Conservation (phyloP, 2,888 invertebrate genomes). For the Diarsia brunnea region DNA sequence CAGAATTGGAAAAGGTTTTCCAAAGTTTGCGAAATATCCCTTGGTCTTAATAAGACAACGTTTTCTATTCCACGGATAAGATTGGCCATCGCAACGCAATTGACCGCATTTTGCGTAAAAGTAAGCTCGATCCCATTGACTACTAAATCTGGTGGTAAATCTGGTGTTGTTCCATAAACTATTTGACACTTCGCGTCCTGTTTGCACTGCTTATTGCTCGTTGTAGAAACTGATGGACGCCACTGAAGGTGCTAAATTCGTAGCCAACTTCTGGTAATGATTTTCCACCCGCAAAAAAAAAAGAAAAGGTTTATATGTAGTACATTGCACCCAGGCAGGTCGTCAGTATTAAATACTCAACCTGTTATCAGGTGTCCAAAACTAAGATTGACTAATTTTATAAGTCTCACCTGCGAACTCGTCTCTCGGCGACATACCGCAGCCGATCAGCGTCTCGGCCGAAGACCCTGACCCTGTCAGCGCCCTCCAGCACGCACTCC, state of each 20-base stretch:
- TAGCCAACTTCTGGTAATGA: too few relatives aligned
- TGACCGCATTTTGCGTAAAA: background rate
- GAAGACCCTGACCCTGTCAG: slow-evolving; percentile 95
- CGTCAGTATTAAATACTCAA: too few relatives aligned
- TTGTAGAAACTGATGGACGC: background rate
- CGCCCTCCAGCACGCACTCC: slow-evolving; percentile 94
- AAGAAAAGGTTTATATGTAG: too few relatives aligned
- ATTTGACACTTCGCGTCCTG: background rate
- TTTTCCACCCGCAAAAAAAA: too few relatives aligned
- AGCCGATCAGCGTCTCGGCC: slow-evolving; percentile 92
- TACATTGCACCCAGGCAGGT: too few relatives aligned
- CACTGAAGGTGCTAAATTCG: background rate
- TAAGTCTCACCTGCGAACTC: slow-evolving; percentile 80
- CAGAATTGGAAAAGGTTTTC: background rate
- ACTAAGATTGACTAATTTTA: background rate
- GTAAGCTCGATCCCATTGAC: background rate
- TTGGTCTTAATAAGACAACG: too few relatives aligned
- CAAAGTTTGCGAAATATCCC: background rate
- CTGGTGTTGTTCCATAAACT: background rate
- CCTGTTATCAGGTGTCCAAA: background rate
- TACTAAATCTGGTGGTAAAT: too few relatives aligned
- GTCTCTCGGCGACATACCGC: slow-evolving; percentile 84
- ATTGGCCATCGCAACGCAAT: background rate
- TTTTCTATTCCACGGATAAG: background rate
- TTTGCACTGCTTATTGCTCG: background rate